Conservation (phyloP, 2,113 vertebrate genomes). For the Aramus guarauna region DNA sequence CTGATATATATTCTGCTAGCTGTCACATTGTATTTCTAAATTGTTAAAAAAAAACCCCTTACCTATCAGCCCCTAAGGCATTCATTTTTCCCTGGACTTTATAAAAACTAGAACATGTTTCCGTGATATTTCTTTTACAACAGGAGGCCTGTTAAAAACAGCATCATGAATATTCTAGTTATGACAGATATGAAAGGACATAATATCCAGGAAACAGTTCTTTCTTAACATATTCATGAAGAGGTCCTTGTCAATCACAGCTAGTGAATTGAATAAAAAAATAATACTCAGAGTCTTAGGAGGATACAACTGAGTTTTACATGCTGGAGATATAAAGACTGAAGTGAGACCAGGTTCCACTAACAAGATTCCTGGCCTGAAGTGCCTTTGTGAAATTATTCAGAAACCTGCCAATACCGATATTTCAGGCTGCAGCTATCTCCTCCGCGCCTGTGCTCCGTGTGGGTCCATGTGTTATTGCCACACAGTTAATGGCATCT, state of each 20-base stretch:
- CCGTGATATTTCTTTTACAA: conserved; percentile 48
- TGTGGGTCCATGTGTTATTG: conserved; percentile 31
- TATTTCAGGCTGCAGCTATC: conserved; percentile 47
- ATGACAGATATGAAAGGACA: conserved; percentile 67
- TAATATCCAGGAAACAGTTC: conserved; percentile 54
- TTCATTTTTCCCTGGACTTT: conserved; percentile 53
- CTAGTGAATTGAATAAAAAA: conserved; percentile 62
- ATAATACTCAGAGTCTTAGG: not conserved
- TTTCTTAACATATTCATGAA: conserved; percentile 54
- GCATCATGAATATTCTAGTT: conserved; percentile 70
- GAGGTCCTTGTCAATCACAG: conserved; percentile 62
- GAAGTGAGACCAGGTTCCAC: conserved; percentile 4
- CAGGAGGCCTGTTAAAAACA: conserved; percentile 57
- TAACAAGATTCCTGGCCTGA: conserved; percentile 57
- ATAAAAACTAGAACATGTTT: conserved; percentile 55
- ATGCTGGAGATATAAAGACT: conserved; percentile 41
- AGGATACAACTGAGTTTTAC: conserved; percentile 54
- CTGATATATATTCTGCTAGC: conserved; percentile 57
- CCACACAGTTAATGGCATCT: conserved; percentile 53
- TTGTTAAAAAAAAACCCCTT: conserved; percentile 19
- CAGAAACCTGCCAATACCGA: conserved; percentile 45
- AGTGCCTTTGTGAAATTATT: conserved; percentile 55
- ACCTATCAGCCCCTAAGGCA: conserved; percentile 24
- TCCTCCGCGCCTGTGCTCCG: not conserved
- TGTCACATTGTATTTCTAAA: conserved; percentile 68